These are phyloP conservation scores for Tursiops truncatus DNA, from an alignment of 2,113 vertebrate species.

Conservation along the genomic window DNA sequence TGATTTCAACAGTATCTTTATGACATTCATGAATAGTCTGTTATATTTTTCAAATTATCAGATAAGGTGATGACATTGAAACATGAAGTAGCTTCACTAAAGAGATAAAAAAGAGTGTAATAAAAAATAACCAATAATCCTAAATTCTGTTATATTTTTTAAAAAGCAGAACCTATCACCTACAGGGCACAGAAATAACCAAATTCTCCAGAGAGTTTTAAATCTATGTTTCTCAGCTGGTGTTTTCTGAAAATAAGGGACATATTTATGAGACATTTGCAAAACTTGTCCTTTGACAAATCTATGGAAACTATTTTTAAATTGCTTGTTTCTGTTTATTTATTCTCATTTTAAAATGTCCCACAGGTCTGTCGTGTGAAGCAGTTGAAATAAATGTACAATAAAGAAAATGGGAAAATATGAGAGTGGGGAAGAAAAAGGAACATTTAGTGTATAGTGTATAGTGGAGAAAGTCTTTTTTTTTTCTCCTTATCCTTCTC, in stretches of 20 bases:
- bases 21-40: neutral
- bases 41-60: neutral
- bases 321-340: neutral
- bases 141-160: neutral
- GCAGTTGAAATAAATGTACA: neutral
- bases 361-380: neutral
- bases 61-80: neutral
- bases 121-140: neutral
- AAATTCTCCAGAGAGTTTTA: neutral
- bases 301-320: neutral
- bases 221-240: neutral
- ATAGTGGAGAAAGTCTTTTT: neutral
- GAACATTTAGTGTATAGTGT: neutral
- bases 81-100: neutral
- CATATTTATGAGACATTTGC: neutral
- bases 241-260: neutral
- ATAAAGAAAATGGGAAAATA: neutral
- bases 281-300: neutral
- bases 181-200: neutral
- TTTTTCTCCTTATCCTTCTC: neutral
- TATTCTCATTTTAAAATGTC: neutral
- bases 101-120: neutral
- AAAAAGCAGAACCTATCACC: neutral
- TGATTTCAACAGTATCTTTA: neutral
- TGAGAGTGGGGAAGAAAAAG: neutral